These are phyloP conservation scores for Crotalus horridus DNA, from an alignment of 2,113 vertebrate genomes.

Conservation along the genomic window DNA sequence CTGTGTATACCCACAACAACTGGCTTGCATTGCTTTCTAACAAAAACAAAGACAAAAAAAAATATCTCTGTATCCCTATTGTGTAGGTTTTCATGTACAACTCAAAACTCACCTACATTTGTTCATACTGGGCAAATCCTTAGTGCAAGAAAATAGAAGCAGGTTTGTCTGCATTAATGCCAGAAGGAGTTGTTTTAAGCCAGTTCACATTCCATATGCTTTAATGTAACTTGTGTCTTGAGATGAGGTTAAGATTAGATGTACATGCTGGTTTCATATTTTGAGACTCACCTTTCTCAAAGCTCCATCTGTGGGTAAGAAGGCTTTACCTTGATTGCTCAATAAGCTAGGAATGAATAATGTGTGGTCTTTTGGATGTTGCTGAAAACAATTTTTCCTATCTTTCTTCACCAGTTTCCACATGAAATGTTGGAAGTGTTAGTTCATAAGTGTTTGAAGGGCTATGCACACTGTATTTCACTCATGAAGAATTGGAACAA, in stretches of 20 bases:
- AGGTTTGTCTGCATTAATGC: neutral
- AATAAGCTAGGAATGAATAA: neutral
- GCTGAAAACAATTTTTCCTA: neutral
- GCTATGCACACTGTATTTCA: neutral
- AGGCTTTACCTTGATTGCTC: neutral
- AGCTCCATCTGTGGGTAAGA: neutral
- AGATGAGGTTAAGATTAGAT: neutral
- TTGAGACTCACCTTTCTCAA: neutral
- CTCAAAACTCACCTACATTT: neutral
- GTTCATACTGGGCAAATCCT: neutral
- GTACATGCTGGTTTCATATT: neutral
- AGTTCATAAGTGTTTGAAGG: neutral
- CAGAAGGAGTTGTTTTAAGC: neutral
- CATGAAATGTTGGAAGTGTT: neutral
- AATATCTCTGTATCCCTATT: neutral
- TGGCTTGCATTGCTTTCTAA: neutral
- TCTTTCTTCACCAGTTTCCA: neutral
- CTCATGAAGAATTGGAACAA: neutral
- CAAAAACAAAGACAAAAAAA: neutral
- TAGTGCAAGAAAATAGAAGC: neutral
- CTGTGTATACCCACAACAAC: neutral
- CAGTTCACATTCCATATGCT: neutral
- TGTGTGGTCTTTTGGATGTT: neutral
- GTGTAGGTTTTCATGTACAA: neutral
- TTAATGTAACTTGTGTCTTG: neutral